phyloP scores from a whole-genome alignment of 2,888 invertebrate species.

The Tipula helvola region DNA sequence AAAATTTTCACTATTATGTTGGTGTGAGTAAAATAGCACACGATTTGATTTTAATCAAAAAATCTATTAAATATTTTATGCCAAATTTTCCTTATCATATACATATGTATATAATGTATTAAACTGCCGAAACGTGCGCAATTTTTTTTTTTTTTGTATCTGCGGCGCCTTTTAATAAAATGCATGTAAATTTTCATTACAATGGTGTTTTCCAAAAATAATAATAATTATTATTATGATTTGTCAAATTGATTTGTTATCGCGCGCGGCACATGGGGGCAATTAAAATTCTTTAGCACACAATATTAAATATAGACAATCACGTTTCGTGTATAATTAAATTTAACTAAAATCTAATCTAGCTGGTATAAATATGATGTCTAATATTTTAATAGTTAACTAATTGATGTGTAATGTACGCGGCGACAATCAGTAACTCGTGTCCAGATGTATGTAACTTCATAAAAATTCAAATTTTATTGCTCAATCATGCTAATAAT shows the following conservation, averaged over 20 bases:
- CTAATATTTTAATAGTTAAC: background rate
- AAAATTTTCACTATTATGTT: background rate
- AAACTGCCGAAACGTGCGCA: background rate
- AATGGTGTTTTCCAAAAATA: background rate
- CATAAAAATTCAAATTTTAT: background rate
- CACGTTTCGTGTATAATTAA: background rate
- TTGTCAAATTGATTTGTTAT: background rate
- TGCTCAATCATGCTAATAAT: background rate
- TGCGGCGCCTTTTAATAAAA: background rate
- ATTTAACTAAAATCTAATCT: background rate
- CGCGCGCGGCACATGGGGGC: background rate
- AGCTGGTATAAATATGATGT: background rate
- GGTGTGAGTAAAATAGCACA: background rate
- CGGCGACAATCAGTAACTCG: too few relatives aligned
- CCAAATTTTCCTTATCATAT: background rate
- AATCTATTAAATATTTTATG: background rate
- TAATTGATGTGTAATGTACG: background rate
- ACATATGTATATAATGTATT: background rate
- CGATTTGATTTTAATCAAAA: background rate
- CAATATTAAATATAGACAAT: background rate
- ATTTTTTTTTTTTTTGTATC: background rate
- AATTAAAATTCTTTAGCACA: background rate
- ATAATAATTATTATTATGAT: background rate
- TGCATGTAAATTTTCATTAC: background rate
- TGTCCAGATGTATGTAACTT: background rate